Evolutionary conservation across 2,113 vertebrate species (phyloP), one percentile per base, ranked within the genome.

Genomic region (Lophotis ruficrista): DNA sequence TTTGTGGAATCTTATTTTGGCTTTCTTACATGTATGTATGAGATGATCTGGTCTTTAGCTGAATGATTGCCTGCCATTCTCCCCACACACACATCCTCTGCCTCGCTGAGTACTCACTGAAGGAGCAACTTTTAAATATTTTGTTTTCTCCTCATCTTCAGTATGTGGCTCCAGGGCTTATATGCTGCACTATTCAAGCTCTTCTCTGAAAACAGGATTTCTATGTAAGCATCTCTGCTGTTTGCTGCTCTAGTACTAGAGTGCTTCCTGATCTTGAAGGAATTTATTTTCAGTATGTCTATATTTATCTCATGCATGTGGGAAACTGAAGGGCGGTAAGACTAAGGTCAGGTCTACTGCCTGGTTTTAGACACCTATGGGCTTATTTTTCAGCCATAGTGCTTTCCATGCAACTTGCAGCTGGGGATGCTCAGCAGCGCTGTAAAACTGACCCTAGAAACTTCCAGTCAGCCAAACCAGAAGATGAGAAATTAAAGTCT

Each of bases 111-210:
- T 61, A 37, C 78, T 93, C 53, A 37, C 62, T 95, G 81, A 91
- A 84, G 83, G 61, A 96, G 51, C 61, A 82, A 79, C 38, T 89
- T 89, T 1, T 60, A 91, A 93, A 91, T 94, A 85, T 83, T 93
- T 93, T 93, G 78, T 65, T 94, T 96, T 90, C 77, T 72, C 30
- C 27, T 81, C 7, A 4, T 91, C 45, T 93, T 87, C 25, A 22
- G 27, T 70, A 54, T 79, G 66, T 93, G 87, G 87, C 90, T 70
- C 57, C 69, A 50, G 43, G 93, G 51, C 18, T 85, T 92, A 23
- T 41, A 6, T 28, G 30, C 35, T 80, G 62, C n/a, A n/a, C 70
- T 89, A 28, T 68, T 87, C 60, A 84, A 89, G 68, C 80, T 76
- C 25, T 71, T 79, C 33, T 88, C 57, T 62, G 53, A 56, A 90